These are phyloP conservation scores for Dendrocopos noguchii DNA, from an alignment of 2,113 vertebrate species.

Conservation along the genomic window DNA sequence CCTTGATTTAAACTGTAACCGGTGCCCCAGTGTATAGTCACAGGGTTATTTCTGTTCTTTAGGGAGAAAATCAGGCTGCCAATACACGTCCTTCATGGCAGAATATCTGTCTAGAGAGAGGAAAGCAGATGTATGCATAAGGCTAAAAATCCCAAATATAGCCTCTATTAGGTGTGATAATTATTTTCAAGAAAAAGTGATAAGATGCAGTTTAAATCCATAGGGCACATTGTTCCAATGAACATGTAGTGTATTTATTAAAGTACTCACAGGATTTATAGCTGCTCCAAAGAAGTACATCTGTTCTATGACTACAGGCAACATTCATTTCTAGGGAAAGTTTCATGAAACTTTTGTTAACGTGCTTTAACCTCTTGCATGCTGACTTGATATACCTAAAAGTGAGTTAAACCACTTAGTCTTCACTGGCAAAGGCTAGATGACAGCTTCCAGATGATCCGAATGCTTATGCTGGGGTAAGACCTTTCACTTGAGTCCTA, in stretches of 20 bases:
- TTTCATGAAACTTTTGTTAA: slow-evolving; percentile 13
- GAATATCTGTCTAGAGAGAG: slow-evolving; percentile 53
- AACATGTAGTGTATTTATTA: slow-evolving; percentile 54
- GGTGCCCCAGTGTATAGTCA: slow-evolving; percentile 32
- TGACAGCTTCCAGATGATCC: background rate
- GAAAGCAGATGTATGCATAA: slow-evolving; percentile 46
- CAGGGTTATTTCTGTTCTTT: slow-evolving; percentile 51
- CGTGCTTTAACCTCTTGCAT: slow-evolving; percentile 43
- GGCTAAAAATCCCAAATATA: slow-evolving; percentile 59
- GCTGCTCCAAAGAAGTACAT: slow-evolving; percentile 44
- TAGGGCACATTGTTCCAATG: slow-evolving; percentile 58
- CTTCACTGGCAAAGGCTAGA: background rate
- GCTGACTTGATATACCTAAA: background rate
- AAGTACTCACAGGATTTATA: slow-evolving; percentile 61
- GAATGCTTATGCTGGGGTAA: background rate
- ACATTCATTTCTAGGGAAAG: slow-evolving; percentile 36
- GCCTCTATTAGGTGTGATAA: slow-evolving; percentile 63
- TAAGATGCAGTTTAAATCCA: slow-evolving; percentile 64
- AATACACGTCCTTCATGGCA: slow-evolving; percentile 52
- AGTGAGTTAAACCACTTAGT: background rate
- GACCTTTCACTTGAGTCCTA: background rate
- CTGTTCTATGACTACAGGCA: slow-evolving; percentile 63
- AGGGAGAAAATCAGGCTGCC: slow-evolving; percentile 51
- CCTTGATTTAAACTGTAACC: slow-evolving; percentile 37
- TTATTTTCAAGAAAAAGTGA: slow-evolving; percentile 62